These are phyloP conservation scores for Champsocephalus esox DNA, from an alignment of 2,797 vertebrate species.

Conservation along the genomic window DNA sequence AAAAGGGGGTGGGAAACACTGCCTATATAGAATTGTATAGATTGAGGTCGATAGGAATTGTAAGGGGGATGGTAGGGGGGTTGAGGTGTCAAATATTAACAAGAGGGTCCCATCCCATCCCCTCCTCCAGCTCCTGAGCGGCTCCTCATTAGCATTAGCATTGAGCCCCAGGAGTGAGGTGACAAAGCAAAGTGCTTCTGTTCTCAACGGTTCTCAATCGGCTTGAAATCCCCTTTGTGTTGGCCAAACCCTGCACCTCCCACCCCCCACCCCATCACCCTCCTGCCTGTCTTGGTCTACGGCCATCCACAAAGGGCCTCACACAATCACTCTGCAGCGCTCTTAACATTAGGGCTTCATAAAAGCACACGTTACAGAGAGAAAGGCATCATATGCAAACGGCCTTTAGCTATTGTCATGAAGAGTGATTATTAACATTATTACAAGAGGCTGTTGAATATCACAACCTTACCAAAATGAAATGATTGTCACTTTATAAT, in stretches of 20 bases:
- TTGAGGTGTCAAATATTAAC: constrained; percentile 71
- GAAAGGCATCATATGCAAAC: constrained; percentile 20
- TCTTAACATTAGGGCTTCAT: constrained; percentile 16
- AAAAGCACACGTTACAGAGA: background rate
- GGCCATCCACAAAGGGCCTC: constrained; percentile 58
- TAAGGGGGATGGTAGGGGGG: constrained; percentile 5
- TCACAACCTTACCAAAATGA: background rate
- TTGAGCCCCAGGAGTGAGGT: constrained; percentile 76
- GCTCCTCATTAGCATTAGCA: constrained; percentile 82
- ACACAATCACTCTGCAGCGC: constrained; percentile 22
- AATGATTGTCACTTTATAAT: background rate
- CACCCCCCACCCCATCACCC: constrained; percentile 13
- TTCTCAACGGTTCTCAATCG: constrained; percentile 78
- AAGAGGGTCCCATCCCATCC: constrained; percentile 65
- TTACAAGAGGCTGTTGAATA: background rate
- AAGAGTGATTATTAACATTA: constrained; percentile 5
- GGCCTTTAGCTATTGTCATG: constrained; percentile 20
- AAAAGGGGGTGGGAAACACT: constrained; percentile 29
- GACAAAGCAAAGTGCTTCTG: constrained; percentile 83
- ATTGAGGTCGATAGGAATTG: constrained; percentile 13
- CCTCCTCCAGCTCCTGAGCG: constrained; percentile 70
- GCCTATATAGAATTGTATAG: constrained; percentile 20
- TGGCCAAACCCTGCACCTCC: constrained; percentile 15
- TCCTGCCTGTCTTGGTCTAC: constrained; percentile 22
- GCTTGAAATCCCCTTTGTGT: constrained; percentile 83